These are phyloP conservation scores for Myiozetetes cayanensis DNA, from an alignment of 2,113 vertebrate species.

Conservation along the genomic window DNA sequence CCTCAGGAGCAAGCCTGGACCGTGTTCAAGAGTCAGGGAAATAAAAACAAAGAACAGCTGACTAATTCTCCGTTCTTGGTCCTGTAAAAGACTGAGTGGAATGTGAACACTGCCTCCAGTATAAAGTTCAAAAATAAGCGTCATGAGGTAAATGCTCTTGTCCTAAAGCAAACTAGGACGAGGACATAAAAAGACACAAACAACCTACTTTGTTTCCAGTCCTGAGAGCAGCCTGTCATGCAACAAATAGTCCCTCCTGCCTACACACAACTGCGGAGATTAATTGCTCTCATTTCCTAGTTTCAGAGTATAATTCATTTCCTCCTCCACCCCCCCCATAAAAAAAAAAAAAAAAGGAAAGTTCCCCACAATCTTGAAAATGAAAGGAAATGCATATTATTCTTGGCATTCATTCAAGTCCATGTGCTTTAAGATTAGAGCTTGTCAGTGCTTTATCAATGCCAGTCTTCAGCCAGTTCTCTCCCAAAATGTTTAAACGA, in stretches of 20 bases:
- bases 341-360: background rate
- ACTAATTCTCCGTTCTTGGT: conserved; percentile 52
- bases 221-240: conserved; percentile 41
- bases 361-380: background rate
- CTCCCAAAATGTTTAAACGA: background rate
- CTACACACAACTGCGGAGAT: conserved; percentile 44
- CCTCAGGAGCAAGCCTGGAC: conserved; percentile 52
- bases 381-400: background rate
- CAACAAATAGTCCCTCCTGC: conserved; percentile 50
- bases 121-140: conserved; percentile 65
- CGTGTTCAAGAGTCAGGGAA: conserved; percentile 55
- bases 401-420: background rate
- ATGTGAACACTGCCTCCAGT: conserved; percentile 60
- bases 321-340: background rate
- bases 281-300: conserved; percentile 50
- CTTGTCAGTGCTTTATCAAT: background rate
- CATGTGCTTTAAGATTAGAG: background rate
- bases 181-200: conserved; percentile 64
- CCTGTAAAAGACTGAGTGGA: conserved; percentile 56
- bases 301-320: background rate
- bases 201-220: conserved; percentile 56
- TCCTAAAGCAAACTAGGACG: conserved; percentile 65
- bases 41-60: conserved; percentile 71
- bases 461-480: background rate
- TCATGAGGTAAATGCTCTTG: conserved; percentile 67